phyloP scores from a whole-genome alignment of 1,140 invertebrate species.

The Drosophila sechellia region DNA sequence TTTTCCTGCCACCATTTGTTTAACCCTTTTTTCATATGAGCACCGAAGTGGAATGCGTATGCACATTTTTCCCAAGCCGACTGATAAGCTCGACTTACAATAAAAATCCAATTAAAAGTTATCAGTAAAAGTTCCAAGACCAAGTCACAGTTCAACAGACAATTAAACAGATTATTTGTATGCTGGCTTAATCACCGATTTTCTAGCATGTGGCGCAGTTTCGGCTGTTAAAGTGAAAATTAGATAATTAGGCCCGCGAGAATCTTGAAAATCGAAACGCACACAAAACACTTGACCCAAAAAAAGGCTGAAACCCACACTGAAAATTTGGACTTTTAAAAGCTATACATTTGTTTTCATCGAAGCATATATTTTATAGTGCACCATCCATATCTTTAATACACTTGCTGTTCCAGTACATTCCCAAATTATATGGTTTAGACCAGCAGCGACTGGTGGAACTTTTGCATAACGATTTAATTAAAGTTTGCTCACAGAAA shows the following conservation, averaged over 20 bases:
- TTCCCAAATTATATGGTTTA: constrained; percentile 65
- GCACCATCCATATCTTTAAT: constrained; percentile 29
- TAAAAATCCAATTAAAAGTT: constrained; percentile 73
- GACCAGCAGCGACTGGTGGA: constrained; percentile 66
- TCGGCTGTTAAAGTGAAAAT: constrained; percentile 76
- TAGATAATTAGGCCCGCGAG: constrained; percentile 59
- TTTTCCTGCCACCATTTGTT: constrained; percentile 28
- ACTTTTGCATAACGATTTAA: constrained; percentile 79
- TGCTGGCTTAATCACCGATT: neutral
- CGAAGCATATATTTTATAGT: too few relatives aligned
- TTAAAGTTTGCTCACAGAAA: constrained; percentile 61
- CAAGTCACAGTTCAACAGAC: constrained; percentile 30
- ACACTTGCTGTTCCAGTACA: constrained; percentile 69
- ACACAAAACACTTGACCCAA: constrained; percentile 61
- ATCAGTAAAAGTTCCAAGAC: constrained; percentile 48
- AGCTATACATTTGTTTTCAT: neutral
- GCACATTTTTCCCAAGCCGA: constrained; percentile 7
- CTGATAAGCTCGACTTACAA: constrained; percentile 65
- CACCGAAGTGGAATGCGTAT: constrained; percentile 11
- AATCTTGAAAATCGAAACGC: constrained; percentile 50
- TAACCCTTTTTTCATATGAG: constrained; percentile 8
- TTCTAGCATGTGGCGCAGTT: constrained; percentile 50
- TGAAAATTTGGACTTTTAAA: neutral
- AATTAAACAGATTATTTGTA: constrained; percentile 2
- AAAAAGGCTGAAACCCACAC: neutral